Conservation (phyloP, 2,797 vertebrate genomes). For the Cichlasoma orientale region DNA sequence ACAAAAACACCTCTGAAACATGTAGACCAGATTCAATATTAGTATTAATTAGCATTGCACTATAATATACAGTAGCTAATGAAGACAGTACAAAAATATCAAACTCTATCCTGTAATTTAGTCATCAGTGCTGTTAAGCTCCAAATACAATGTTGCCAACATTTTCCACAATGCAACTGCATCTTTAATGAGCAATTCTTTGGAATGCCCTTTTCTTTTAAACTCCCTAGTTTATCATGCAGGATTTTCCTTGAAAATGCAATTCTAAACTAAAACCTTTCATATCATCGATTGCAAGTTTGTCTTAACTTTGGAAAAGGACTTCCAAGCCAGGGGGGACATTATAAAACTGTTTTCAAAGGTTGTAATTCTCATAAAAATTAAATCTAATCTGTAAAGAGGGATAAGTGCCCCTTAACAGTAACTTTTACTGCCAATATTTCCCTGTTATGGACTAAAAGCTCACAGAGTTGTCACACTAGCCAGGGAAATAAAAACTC, state of each 20-base stretch:
- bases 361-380: not conserved
- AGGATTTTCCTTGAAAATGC: not conserved
- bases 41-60: not conserved
- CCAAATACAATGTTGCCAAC: not conserved
- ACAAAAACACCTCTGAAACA: not conserved
- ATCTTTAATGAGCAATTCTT: not conserved
- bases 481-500: conserved; percentile 23
- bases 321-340: not conserved
- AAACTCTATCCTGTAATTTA: not conserved
- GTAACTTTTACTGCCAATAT: not conserved
- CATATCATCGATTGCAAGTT: not conserved
- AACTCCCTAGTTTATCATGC: not conserved
- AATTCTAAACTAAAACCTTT: not conserved
- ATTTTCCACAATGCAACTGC: not conserved
- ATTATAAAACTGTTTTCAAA: not conserved
- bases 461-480: not conserved
- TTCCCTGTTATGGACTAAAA: not conserved
- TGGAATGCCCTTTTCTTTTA: not conserved
- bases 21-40: not conserved
- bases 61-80: not conserved
- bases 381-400: not conserved
- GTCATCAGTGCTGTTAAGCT: not conserved
- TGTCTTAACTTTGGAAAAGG: not conserved
- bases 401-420: not conserved
- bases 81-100: not conserved